Percentiles rank a stretch among this genome's conserved stretches.
Conservation (phyloP, 2,888 invertebrate genomes). For the Pristionchus arcanus region DNA sequence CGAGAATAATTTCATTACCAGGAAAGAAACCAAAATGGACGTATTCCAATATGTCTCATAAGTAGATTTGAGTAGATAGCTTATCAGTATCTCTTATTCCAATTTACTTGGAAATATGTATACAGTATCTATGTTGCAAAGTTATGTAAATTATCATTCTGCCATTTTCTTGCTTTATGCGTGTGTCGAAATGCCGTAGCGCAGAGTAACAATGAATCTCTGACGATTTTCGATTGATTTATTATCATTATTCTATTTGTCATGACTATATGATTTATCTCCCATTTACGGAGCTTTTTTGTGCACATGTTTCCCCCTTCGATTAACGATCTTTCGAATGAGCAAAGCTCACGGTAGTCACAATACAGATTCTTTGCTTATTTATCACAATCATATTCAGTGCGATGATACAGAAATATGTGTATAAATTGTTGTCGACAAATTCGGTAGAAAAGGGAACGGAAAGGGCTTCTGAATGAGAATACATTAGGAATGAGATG, state of each 20-base stretch:
- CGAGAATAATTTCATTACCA: conserved; percentile 84
- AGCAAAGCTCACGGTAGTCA: background rate
- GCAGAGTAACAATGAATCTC: conserved; percentile 8
- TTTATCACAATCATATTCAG: background rate
- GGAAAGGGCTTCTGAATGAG: background rate
- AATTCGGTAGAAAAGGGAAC: background rate
- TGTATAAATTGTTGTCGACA: background rate
- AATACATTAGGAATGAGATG: too few species aligned
- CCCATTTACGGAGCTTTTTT: background rate
- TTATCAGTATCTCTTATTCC: background rate
- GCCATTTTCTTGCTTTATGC: conserved; percentile 17
- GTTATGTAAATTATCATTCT: background rate
- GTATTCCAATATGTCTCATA: conserved; percentile 46
- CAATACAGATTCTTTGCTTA: background rate
- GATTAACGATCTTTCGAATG: background rate
- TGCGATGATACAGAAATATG: background rate
- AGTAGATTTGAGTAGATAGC: background rate
- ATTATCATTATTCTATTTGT: background rate
- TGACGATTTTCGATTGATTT: background rate
- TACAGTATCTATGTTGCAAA: background rate
- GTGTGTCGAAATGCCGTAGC: background rate
- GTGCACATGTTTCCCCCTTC: background rate
- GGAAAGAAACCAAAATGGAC: conserved; percentile 54
- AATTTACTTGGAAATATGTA: background rate
- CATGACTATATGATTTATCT: conserved; percentile 11